These are phyloP conservation scores for Acanthosepion esculentum DNA, from an alignment of 2,888 invertebrate species.

Conservation along the genomic window DNA sequence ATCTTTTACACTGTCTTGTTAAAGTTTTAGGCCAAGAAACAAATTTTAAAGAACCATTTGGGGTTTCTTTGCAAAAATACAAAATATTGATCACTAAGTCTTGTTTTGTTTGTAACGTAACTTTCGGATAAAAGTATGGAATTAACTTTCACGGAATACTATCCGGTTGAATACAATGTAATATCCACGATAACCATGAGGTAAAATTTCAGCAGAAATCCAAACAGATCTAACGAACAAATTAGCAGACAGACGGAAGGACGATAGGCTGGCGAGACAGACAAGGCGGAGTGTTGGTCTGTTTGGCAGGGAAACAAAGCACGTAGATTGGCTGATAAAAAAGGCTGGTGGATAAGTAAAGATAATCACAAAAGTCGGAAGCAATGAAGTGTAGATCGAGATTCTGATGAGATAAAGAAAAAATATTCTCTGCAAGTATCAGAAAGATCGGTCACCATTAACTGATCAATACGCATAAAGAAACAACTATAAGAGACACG, in stretches of 20 bases:
- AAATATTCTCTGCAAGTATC: neutral
- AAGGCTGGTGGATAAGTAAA: neutral
- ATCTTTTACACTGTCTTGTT: too few relatives aligned
- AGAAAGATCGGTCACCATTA: neutral
- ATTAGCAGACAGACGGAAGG: neutral
- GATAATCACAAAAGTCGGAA: neutral
- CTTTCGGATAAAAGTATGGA: too few relatives aligned
- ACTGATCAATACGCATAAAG: neutral
- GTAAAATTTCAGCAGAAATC: neutral
- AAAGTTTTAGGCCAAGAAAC: too few relatives aligned
- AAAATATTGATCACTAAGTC: too few relatives aligned
- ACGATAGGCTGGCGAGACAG: neutral
- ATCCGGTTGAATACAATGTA: too few relatives aligned
- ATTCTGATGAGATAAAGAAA: neutral
- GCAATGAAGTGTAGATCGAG: neutral
- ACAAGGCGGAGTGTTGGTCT: neutral
- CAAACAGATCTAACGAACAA: neutral
- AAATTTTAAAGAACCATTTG: too few relatives aligned
- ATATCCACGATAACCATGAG: too few relatives aligned
- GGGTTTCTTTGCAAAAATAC: too few relatives aligned
- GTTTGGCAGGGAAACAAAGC: neutral
- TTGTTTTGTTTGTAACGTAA: too few relatives aligned
- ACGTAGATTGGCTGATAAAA: neutral
- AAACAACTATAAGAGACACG: neutral
- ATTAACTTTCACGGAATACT: too few relatives aligned